Percentiles rank a stretch among this genome's conserved stretches.
These are phyloP conservation scores for Eremobia ochroleuca DNA, from an alignment of 2,888 invertebrate species.

Conservation along the genomic window DNA sequence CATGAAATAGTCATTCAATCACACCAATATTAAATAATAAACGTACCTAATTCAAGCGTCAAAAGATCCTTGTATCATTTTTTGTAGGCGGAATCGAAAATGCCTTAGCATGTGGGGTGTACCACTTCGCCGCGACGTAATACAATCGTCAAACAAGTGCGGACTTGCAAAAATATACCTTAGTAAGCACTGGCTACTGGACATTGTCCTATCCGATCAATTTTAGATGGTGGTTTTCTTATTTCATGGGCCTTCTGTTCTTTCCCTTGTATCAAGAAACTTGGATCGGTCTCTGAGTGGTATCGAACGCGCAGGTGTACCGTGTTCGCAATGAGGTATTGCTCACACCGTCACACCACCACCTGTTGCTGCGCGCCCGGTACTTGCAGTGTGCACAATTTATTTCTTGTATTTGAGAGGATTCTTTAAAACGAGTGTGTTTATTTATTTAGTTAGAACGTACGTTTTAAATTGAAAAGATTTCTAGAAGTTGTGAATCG, in stretches of 20 bases:
- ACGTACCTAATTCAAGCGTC: too few relatives aligned
- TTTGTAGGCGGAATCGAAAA: not conserved
- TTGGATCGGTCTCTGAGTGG: constrained; percentile 53
- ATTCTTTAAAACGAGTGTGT: constrained; percentile 31
- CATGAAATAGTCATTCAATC: too few relatives aligned
- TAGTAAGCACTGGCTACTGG: too few relatives aligned
- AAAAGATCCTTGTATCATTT: too few relatives aligned
- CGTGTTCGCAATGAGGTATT: constrained; percentile 47
- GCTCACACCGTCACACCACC: constrained; percentile 60
- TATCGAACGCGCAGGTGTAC: constrained; percentile 66
- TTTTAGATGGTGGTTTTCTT: not conserved
- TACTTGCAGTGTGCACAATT: constrained; percentile 50
- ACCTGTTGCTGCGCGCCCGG: constrained; percentile 65
- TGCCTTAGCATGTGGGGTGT: not conserved
- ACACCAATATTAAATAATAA: too few relatives aligned
- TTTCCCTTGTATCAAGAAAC: constrained; percentile 15
- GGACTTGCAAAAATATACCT: not conserved
- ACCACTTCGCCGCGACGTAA: not conserved
- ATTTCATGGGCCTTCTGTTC: constrained; percentile 17
- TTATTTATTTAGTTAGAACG: constrained; percentile 33
- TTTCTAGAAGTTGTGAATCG: not conserved
- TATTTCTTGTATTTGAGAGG: constrained; percentile 55
- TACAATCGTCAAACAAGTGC: not conserved
- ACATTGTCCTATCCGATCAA: not conserved
- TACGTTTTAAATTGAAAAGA: constrained; percentile 20